Percentiles rank a stretch among this genome's conserved stretches.
These are phyloP conservation scores for Cerastis leucographa DNA, from an alignment of 2,888 invertebrate genomes.

Conservation along the genomic window DNA sequence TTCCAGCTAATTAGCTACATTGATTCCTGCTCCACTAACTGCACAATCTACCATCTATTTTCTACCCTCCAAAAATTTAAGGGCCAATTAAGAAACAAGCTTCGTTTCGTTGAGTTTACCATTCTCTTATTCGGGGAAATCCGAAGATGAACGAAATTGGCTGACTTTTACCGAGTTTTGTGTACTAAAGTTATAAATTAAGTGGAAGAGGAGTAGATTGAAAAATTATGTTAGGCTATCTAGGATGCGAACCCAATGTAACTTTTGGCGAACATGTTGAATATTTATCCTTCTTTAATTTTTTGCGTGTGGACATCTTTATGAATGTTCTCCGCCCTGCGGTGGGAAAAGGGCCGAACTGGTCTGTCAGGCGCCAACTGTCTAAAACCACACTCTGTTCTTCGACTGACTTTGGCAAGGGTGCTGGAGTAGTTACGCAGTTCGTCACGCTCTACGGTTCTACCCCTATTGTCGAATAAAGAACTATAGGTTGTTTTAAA, in stretches of 20 bases:
- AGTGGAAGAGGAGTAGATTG: background rate
- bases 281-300: background rate
- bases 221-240: background rate
- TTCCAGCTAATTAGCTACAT: slow-evolving; percentile 30
- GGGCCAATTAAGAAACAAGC: slow-evolving; percentile 38
- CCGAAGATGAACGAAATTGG: slow-evolving; percentile 1
- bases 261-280: background rate
- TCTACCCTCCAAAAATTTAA: slow-evolving; percentile 24
- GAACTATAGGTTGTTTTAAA: background rate
- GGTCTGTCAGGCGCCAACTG: background rate
- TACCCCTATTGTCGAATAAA: background rate
- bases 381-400: background rate
- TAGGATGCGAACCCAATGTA: background rate
- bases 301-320: background rate
- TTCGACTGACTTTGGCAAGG: background rate
- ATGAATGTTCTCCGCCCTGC: background rate
- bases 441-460: background rate
- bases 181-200: background rate
- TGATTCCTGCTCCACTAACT: slow-evolving; percentile 19
- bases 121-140: slow-evolving; percentile 5
- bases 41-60: slow-evolving; percentile 12
- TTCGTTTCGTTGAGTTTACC: background rate
- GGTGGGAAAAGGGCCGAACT: too few species aligned
- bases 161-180: background rate
- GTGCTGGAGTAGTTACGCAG: too few species aligned